These are phyloP conservation scores for Trichopoda pennipes DNA, from an alignment of 2,888 invertebrate genomes.

Conservation along the genomic window DNA sequence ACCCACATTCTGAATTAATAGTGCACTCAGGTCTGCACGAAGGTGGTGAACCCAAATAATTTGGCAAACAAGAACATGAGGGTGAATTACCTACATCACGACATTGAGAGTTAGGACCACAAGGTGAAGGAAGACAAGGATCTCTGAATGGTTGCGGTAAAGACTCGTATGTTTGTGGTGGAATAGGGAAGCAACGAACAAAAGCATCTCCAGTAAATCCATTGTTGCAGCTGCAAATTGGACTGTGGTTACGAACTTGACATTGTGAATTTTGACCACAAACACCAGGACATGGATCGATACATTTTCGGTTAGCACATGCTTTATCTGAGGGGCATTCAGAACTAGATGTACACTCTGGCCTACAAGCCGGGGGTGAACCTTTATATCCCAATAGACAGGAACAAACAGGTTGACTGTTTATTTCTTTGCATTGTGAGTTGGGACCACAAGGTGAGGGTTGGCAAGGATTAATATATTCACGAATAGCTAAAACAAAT, in stretches of 20 bases:
- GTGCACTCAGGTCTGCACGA: constrained; percentile 90
- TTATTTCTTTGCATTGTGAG: constrained; percentile 88
- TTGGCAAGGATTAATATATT: constrained; percentile 85
- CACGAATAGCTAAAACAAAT: constrained; percentile 79
- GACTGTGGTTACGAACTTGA: constrained; percentile 86
- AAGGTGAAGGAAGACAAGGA: constrained; percentile 88
- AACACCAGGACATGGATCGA: constrained; percentile 87
- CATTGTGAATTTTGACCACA: constrained; percentile 89
- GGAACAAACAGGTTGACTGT: constrained; percentile 87
- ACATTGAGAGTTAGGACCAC: constrained; percentile 88
- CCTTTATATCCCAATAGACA: constrained; percentile 86
- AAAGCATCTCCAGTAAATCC: constrained; percentile 84
- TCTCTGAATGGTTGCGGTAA: constrained; percentile 79
- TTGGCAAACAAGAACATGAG: constrained; percentile 86
- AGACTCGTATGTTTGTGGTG: constrained; percentile 75
- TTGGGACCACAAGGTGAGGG: constrained; percentile 92
- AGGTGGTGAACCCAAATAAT: constrained; percentile 87
- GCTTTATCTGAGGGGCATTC: constrained; percentile 87
- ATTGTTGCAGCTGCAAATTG: constrained; percentile 87
- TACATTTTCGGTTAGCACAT: constrained; percentile 86
- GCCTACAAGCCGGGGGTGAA: constrained; percentile 84
- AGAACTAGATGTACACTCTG: constrained; percentile 87
- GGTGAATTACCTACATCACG: constrained; percentile 82
- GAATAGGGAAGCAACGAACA: constrained; percentile 81
- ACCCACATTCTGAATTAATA: constrained; percentile 86